These are phyloP conservation scores for Heliconius congener DNA, from an alignment of 1,140 invertebrate species.

Conservation along the genomic window DNA sequence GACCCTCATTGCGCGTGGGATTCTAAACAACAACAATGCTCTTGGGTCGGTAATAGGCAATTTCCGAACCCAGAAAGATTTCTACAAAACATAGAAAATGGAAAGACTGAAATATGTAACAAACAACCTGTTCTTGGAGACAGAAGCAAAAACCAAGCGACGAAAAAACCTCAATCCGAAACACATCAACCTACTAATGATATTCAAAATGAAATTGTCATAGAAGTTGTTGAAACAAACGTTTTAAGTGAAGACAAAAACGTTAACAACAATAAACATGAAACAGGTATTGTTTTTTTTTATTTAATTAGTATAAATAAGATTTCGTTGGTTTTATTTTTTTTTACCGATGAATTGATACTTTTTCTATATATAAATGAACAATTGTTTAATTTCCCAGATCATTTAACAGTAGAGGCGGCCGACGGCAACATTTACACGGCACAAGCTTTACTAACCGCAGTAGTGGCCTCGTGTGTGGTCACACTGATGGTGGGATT, in stretches of 20 bases:
- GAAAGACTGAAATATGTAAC: conserved; percentile 86
- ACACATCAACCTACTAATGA: conserved; percentile 64
- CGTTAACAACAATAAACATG: conserved; percentile 64
- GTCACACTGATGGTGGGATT: conserved; percentile 91
- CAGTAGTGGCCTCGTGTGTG: conserved; percentile 89
- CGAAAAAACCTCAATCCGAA: conserved; percentile 70
- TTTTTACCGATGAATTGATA: not conserved
- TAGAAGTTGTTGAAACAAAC: conserved; percentile 75
- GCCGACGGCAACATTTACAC: conserved; percentile 87
- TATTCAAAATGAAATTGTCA: conserved; percentile 74
- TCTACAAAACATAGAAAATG: conserved; percentile 88
- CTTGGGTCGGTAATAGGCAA: conserved; percentile 85
- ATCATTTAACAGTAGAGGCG: conserved; percentile 83
- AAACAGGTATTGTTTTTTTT: conserved; percentile 57
- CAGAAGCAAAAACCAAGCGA: conserved; percentile 69
- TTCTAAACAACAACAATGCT: conserved; percentile 87
- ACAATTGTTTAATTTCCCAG: conserved; percentile 55
- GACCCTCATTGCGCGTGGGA: conserved; percentile 99
- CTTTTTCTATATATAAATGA: not conserved
- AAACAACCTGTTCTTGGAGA: conserved; percentile 78
- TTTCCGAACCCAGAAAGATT: conserved; percentile 86
- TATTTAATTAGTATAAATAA: no score
- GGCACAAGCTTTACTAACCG: conserved; percentile 89
- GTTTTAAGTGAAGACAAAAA: conserved; percentile 66
- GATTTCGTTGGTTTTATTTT: no score